phyloP scores from a whole-genome alignment of 2,797 vertebrate genomes.

The Calcarius lapponicus region DNA sequence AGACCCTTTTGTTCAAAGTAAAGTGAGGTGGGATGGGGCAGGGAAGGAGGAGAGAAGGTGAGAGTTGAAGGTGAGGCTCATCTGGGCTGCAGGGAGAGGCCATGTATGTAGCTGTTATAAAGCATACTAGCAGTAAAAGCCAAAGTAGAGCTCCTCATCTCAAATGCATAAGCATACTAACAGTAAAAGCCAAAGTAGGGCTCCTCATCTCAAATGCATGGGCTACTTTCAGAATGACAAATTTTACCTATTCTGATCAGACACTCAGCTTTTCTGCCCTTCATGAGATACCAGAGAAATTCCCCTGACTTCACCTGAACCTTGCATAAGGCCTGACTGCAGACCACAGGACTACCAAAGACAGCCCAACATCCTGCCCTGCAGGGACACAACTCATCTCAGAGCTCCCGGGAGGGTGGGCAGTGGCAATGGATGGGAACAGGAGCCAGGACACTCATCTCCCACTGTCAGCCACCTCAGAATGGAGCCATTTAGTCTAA shows the following conservation, averaged over 20 bases:
- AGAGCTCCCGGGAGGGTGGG: background rate
- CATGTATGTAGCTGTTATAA: background rate
- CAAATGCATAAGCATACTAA: background rate
- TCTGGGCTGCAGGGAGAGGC: background rate
- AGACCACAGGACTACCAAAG: background rate
- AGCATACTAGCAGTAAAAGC: background rate
- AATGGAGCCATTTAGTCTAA: background rate
- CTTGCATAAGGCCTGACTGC: background rate
- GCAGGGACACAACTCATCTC: background rate
- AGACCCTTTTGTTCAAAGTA: background rate
- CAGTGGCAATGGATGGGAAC: background rate
- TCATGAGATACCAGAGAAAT: background rate
- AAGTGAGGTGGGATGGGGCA: background rate
- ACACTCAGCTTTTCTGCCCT: background rate
- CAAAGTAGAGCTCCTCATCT: background rate
- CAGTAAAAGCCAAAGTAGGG: background rate
- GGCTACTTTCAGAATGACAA: background rate
- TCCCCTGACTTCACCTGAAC: background rate
- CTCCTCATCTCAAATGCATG: background rate
- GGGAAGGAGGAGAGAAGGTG: background rate
- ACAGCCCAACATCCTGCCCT: background rate
- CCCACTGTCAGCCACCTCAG: background rate
- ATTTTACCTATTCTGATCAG: background rate
- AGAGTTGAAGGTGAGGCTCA: background rate
- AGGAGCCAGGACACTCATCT: background rate